Evolutionary conservation across 2,797 vertebrate species (phyloP), one percentile per base, ranked within the genome.

Genomic region (Ficedula albicollis): DNA sequence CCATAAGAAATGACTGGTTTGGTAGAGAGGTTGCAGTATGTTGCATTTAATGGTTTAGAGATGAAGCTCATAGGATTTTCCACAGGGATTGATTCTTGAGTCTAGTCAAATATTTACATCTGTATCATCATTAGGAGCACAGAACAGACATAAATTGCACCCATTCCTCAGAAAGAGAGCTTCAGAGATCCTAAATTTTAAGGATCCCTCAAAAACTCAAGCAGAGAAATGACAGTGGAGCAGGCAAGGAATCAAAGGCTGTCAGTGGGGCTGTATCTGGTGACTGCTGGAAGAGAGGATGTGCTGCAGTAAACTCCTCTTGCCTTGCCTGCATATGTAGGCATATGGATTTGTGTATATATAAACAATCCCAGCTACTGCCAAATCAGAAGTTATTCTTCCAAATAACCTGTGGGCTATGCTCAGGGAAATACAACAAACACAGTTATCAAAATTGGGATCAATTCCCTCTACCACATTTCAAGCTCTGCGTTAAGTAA

Each of bases 361-460:
- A 68, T 56, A 90, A 96, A 91, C 72, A 91, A 46, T 23, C 29
- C 27, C 64, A 88, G 38, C 23, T 46, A 38, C 54, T 70, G 87
- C 90, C 92, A 95, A 74, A 88, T 83, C 68, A 88, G 74, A 80
- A 59, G 23, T 3, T 62, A 23, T 44, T 88, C 80, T 78, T 95
- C 73, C 73, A 86, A 69, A 58, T 64, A 75, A 85, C 66, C 90
- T 5, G 6, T 90, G 73, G 62, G 90, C 79, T 91, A 46, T 0
- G 2, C 73, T 77, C 34, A 64, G 73, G 46, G 84, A 93, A 90
- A 74, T 46, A 75, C 34, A 92, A 34, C 54, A 84, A 95, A 89
- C 46, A 66, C 32, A 66, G 43, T 78, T 92, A 93, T 75, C 79
- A 84, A 87, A 82, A 78, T 18, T 62, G 36, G 13, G 54, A 95